Conservation (phyloP, 2,113 vertebrate species). For the Chrysochloris asiatica region DNA sequence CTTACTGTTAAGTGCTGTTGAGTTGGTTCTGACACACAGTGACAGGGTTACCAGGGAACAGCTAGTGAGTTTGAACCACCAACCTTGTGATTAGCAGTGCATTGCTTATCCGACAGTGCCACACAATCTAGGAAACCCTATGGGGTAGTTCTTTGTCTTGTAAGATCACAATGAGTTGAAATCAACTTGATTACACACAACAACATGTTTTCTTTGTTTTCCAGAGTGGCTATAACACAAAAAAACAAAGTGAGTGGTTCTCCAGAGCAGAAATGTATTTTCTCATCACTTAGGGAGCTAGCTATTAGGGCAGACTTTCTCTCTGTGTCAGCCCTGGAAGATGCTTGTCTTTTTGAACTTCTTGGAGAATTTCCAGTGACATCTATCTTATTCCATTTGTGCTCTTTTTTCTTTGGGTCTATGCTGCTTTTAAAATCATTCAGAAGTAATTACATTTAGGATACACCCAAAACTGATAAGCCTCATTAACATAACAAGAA, state of each 20-base stretch:
- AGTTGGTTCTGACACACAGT: too few relatives aligned
- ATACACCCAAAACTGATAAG: too few relatives aligned
- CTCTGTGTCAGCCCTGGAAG: not conserved
- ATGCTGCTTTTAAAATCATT: too few relatives aligned
- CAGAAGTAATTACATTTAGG: too few relatives aligned
- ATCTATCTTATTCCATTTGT: too few relatives aligned
- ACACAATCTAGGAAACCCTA: not conserved
- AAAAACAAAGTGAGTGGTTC: not conserved
- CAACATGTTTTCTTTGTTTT: not conserved
- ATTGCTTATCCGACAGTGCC: too few relatives aligned
- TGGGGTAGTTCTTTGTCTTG: not conserved
- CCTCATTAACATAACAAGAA: too few relatives aligned
- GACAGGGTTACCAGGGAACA: too few relatives aligned
- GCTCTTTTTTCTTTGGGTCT: too few relatives aligned
- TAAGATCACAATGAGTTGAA: not conserved
- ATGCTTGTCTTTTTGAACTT: not conserved
- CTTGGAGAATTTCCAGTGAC: not conserved
- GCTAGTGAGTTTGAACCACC: too few relatives aligned
- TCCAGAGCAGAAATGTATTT: not conserved
- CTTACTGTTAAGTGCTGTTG: too few relatives aligned
- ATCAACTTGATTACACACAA: not conserved
- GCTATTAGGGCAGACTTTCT: not conserved
- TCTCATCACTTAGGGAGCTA: not conserved
- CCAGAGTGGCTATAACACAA: not conserved
- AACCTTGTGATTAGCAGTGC: too few relatives aligned